These are phyloP conservation scores for Odontothrips loti DNA, from an alignment of 2,888 invertebrate species.

Conservation along the genomic window DNA sequence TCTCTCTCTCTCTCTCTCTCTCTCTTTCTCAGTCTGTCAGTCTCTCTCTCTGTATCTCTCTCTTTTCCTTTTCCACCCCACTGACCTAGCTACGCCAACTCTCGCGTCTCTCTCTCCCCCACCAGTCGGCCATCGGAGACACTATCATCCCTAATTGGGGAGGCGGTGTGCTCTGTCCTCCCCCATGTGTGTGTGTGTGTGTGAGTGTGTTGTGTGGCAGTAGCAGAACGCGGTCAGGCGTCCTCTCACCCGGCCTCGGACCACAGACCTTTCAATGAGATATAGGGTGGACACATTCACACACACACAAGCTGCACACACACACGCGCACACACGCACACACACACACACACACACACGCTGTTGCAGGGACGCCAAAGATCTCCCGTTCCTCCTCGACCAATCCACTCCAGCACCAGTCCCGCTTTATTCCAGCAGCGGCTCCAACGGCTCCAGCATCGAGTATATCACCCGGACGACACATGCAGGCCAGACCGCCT, in stretches of 20 bases:
- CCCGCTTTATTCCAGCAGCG: no score
- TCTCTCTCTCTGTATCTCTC: constrained; percentile 6
- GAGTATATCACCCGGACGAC: no score
- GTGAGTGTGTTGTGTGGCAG: no score
- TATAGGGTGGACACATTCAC: not conserved
- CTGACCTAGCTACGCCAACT: not conserved
- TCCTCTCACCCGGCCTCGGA: not conserved
- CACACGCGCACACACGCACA: not conserved
- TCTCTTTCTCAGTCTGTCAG: constrained; percentile 4
- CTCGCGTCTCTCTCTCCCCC: not conserved
- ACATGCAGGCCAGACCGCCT: no score
- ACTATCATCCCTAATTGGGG: constrained; percentile 1
- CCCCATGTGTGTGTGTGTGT: no score
- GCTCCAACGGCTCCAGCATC: no score
- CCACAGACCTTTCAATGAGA: constrained; percentile 2
- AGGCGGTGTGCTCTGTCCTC: not conserved
- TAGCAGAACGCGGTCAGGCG: no score
- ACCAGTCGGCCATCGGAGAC: not conserved
- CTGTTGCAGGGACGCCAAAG: no score
- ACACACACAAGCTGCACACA: not conserved
- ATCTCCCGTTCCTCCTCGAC: no score
- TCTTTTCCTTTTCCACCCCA: not conserved
- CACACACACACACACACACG: not conserved
- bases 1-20: constrained; percentile 18
- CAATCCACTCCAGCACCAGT: no score